Evolutionary conservation across 92 coral and sea anemone species (phyloP), one percentile per base, ranked within the genome.

Genomic region (Galaxea fascicularis): DNA sequence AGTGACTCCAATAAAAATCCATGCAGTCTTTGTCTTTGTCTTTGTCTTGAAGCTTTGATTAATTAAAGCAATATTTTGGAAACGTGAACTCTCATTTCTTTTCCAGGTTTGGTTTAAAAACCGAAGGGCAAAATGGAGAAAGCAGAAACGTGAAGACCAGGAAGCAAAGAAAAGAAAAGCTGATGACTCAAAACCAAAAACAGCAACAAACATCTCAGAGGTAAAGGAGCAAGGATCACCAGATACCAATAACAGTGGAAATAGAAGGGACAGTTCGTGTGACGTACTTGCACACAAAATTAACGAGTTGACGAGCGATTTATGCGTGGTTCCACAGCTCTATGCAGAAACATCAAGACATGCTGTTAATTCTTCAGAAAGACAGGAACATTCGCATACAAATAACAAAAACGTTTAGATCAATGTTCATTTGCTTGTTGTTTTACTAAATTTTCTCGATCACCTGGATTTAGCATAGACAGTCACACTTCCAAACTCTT

Each of bases 121-220:
- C 77, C 90, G 99, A 67, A 91, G 99, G 78, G 99, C 99, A 51
- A 97, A 97, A 74, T 97, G 98, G 96, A 94, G 99, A 83, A 97
- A 97, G 74, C 94, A 93, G 78, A 97, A 91, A 71, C 91, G 99
- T 10, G 99, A 97, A 67, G 91, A 89, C 22, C 86, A 87, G 65
- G 90, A 86, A 8, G 70, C 91, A 24, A 94, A 94, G 57, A 94
- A 86, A 70, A 80, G 45, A 24, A 86, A 91, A 77, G 76, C 75
- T 9, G 88, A 91, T 58, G 89, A 69, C 24, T 70, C 73, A 1
- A 79, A 76, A 54, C 62, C 75, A 47, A 73, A 85, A 60, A 20
- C 74, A 16, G 62, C 74, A 8, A 39, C 88, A 39, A 56, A 59
- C 22, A 72, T 44, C 52, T 26, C 68, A 52, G 62, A 78, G 24